These are phyloP conservation scores for Anthonomus grandis DNA, from an alignment of 1,140 invertebrate species.

Conservation along the genomic window DNA sequence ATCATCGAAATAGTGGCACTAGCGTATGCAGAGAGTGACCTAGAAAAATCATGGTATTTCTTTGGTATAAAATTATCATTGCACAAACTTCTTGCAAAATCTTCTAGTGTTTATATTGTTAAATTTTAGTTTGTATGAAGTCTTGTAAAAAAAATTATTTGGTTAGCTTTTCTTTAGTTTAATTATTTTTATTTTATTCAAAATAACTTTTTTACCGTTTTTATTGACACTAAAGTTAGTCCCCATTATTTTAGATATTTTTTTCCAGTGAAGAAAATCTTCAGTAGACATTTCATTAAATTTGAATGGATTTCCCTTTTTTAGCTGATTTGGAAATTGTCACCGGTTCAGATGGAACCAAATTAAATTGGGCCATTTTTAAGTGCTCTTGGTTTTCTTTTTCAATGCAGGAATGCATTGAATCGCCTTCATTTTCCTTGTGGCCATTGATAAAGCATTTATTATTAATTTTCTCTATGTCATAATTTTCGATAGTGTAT, in stretches of 20 bases:
- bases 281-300: constrained; percentile 10
- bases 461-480: constrained; percentile 5
- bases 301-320: constrained; percentile 16
- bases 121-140: constrained; percentile 11
- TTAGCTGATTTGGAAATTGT: constrained; percentile 19
- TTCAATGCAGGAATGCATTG: constrained; percentile 46
- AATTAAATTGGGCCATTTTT: constrained; percentile 41
- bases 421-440: constrained; percentile 48
- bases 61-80: too few relatives aligned
- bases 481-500: constrained; percentile 36
- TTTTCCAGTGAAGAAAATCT: constrained; percentile 23
- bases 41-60: too few relatives aligned
- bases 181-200: constrained; percentile 36
- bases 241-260: constrained; percentile 23
- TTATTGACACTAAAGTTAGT: constrained; percentile 33
- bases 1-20: too few relatives aligned
- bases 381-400: constrained; percentile 37
- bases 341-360: constrained; percentile 25
- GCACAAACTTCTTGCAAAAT: too few relatives aligned
- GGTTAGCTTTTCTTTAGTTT: constrained; percentile 23
- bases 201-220: constrained; percentile 26
- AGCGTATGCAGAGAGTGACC: too few relatives aligned
- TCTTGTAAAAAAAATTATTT: constrained; percentile 17
- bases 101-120: too few relatives aligned
- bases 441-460: constrained; percentile 44